Percentiles rank a stretch among this genome's conserved stretches.
These are phyloP conservation scores for Galerucella calmariensis DNA, from an alignment of 2,888 invertebrate genomes.

Conservation along the genomic window DNA sequence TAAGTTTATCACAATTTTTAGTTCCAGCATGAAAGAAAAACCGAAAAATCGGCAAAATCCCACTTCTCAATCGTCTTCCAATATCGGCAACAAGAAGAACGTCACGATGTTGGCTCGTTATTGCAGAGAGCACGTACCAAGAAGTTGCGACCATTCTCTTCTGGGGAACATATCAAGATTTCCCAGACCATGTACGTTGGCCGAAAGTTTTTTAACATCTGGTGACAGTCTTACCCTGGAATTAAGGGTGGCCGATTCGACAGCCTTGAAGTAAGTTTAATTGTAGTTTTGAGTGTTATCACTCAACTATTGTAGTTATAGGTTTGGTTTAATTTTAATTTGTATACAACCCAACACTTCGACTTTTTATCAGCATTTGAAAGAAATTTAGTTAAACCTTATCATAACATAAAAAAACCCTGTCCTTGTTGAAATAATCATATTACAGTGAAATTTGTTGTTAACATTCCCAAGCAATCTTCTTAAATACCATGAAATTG, in stretches of 20 bases:
- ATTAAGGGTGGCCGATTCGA: conserved; percentile 82
- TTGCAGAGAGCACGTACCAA: conserved; percentile 83
- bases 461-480: too few relatives aligned
- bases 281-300: neutral
- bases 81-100: conserved; percentile 66
- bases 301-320: neutral
- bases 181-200: conserved; percentile 78
- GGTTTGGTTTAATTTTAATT: too few relatives aligned
- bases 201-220: conserved; percentile 86
- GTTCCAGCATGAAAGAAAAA: conserved; percentile 57
- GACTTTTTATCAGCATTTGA: too few relatives aligned
- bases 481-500: too few relatives aligned
- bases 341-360: too few relatives aligned
- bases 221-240: conserved; percentile 85
- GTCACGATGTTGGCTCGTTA: conserved; percentile 84
- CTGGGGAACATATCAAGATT: conserved; percentile 68
- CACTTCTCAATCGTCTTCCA: conserved; percentile 61
- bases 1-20: conserved; percentile 40
- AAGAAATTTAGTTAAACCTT: too few relatives aligned
- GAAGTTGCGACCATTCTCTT: conserved; percentile 85
- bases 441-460: too few relatives aligned
- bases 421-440: too few relatives aligned
- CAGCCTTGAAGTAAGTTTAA: conserved; percentile 78
- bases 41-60: conserved; percentile 50
- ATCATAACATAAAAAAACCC: too few relatives aligned